These are phyloP conservation scores for Xenopus tropicalis DNA, from an alignment of 2,113 vertebrate genomes.

Conservation along the genomic window UCB_Xtro_10.0 CM004448.2:89062501-89063000, in stretches of 20 bases:
- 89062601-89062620: conserved; percentile 36
- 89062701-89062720: conserved; percentile 90
- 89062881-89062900: no score
- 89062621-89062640: conserved; percentile 19
- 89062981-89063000: no score
- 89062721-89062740: conserved; percentile 91
- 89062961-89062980: no score
- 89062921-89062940: no score
- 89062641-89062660: conserved; percentile 28
- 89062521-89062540: not conserved
- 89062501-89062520: not conserved
- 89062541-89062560: no score
- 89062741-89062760: conserved; percentile 88
- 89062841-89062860: no score
- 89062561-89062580: no score
- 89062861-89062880: no score
- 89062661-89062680: conserved; percentile 63
- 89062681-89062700: conserved; percentile 57
- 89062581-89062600: conserved; percentile 38
- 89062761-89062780: conserved; percentile 92
- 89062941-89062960: no score
- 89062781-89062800: conserved; percentile 20
- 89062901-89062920: no score
- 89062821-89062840: no score
- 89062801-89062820: no score